Conservation (phyloP, 2,888 invertebrate species). For the Fissipunctia ypsillon region DNA sequence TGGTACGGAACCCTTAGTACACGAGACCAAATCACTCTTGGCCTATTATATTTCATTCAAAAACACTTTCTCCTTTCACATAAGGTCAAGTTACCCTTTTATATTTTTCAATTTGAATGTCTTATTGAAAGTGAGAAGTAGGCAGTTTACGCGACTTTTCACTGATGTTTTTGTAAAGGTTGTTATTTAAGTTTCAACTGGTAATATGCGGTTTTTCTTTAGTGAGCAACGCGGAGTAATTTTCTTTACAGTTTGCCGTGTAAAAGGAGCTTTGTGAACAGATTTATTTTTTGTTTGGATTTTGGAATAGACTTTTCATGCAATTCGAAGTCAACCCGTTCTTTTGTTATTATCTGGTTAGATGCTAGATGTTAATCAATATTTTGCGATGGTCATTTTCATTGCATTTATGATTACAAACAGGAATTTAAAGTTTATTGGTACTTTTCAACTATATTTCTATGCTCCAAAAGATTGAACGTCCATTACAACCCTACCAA, state of each 20-base stretch:
- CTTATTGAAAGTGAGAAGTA: slow-evolving; percentile 62
- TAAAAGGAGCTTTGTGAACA: slow-evolving; percentile 4
- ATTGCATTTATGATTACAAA: background rate
- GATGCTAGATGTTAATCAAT: background rate
- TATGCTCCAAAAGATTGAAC: background rate
- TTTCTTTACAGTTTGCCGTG: slow-evolving; percentile 27
- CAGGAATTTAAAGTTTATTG: background rate
- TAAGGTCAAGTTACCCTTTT: slow-evolving; percentile 72
- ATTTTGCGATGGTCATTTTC: background rate
- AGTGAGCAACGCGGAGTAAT: slow-evolving; percentile 4
- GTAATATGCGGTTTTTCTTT: slow-evolving; percentile 31
- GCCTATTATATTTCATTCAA: slow-evolving; percentile 47
- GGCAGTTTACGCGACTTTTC: slow-evolving; percentile 33
- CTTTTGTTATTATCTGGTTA: background rate
- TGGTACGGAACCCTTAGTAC: background rate
- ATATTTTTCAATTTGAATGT: slow-evolving; percentile 68
- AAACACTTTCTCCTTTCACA: slow-evolving; percentile 52
- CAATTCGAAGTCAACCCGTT: no score
- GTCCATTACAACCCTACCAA: background rate
- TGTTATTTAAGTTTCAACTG: slow-evolving; percentile 42
- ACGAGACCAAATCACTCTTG: background rate
- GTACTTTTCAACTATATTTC: background rate
- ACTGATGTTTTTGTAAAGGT: slow-evolving; percentile 30
- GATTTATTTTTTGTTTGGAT: slow-evolving; percentile 14
- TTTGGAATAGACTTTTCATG: background rate